A percentile compares a stretch with the other conserved stretches of the same genome.
Evolutionary conservation across 1,140 invertebrate genomes (phyloP).

Genomic region (Anastrepha ludens): DNA sequence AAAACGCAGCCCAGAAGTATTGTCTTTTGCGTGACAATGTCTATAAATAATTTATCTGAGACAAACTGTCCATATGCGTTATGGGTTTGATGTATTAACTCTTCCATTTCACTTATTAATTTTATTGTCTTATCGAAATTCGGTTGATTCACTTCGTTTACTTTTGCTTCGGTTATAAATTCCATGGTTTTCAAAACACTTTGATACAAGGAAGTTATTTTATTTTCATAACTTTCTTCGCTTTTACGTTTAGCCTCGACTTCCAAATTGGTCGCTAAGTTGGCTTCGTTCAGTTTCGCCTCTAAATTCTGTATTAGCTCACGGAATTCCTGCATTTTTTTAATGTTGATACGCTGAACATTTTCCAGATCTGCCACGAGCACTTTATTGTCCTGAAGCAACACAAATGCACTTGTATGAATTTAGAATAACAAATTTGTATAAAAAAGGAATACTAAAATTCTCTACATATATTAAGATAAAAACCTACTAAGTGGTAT

Average conservation of each 20-base stretch:
- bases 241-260: background rate
- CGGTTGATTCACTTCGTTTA: constrained; percentile 44
- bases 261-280: background rate
- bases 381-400: background rate
- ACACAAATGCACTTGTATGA: background rate
- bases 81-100: background rate
- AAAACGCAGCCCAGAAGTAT: constrained; percentile 39
- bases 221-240: background rate
- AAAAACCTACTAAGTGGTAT: no score
- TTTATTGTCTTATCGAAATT: constrained; percentile 51
- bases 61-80: background rate
- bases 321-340: background rate
- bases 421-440: no score
- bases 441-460: no score
- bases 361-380: background rate
- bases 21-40: constrained; percentile 25
- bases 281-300: background rate
- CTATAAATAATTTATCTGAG: background rate
- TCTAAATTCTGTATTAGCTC: background rate
- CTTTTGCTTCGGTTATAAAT: background rate
- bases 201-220: constrained; percentile 24
- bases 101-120: constrained; percentile 18
- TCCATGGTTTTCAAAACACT: constrained; percentile 20
- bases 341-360: background rate
- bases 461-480: no score